Evolutionary conservation across 2,113 vertebrate genomes (phyloP).

Genomic region (Xiphophorus maculatus): DNA sequence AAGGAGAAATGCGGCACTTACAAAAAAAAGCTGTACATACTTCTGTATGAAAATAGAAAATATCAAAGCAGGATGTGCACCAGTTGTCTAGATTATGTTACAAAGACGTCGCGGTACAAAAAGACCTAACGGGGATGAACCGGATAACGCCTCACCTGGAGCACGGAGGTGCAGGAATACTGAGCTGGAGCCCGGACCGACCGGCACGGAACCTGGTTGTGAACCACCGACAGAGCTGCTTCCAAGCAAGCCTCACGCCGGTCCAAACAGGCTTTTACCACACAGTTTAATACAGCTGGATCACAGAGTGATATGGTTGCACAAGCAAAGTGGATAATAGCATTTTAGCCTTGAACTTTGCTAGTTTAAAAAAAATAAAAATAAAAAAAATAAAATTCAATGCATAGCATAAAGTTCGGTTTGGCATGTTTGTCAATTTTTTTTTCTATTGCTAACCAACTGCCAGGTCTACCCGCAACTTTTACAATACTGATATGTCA

Average conservation of each 20-base stretch:
- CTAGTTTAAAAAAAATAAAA: conserved; percentile 37
- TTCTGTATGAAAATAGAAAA: conserved; percentile 84
- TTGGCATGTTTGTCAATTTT: conserved; percentile 61
- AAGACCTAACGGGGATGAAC: conserved; percentile 65
- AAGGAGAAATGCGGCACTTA: conserved; percentile 59
- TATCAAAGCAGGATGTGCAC: conserved; percentile 81
- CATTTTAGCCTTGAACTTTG: conserved; percentile 53
- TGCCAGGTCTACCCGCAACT: conserved; percentile 54
- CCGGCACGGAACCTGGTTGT: neutral
- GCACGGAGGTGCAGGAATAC: conserved; percentile 59
- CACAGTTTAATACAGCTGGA: conserved; percentile 37
- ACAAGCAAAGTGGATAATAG: conserved; percentile 40
- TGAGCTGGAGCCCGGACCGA: conserved; percentile 45
- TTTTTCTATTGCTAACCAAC: conserved; percentile 67
- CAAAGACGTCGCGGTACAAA: conserved; percentile 76
- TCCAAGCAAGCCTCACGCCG: conserved; percentile 36
- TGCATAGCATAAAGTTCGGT: conserved; percentile 74
- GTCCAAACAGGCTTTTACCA: conserved; percentile 35
- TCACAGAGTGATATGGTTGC: conserved; percentile 42
- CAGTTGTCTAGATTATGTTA: conserved; percentile 75
- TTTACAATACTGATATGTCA: conserved; percentile 65
- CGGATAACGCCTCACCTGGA: conserved; percentile 71
- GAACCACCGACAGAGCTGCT: conserved; percentile 30
- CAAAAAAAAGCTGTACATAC: conserved; percentile 79
- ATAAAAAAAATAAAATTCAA: conserved; percentile 49